Base-by-base conservation (phyloP, 2,797 vertebrate genomes). In the Lemur catta region DNA sequence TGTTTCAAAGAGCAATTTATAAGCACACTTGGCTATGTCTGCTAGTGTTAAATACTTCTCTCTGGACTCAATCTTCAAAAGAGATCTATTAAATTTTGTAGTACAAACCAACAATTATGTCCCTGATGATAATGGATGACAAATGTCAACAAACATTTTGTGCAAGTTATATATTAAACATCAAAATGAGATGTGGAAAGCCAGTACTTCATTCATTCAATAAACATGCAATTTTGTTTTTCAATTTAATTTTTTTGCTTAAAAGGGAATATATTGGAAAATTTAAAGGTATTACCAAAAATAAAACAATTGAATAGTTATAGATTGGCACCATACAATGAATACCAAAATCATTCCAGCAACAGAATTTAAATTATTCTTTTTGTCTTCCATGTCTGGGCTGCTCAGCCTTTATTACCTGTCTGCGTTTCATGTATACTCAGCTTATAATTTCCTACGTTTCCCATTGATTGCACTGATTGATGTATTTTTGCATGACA, bases 171-270 rank as follows among this genome's bases (percentile, higher is more conserved):
- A 69, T 4, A 61, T 72, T 69, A 12, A 81, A 86, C 28, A 78
- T 71, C 33, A 78, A 93, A 95, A 82, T 82, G 48, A 76, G 43
- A 48, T 57, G 86, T 38, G 22, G 11, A 55, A 95, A 92, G 43
- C 48, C n/a, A 85, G 33, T n/a, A 57, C 9, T 63, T 43, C 43
- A 28, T 92, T 86, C 33, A 24, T 72, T 92, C 28, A 85, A 41
- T 28, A 50, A 82, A 48, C 15, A 55, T 43, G 43, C 2, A 43
- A 33, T 82, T 79, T 82, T 57, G 13, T 55, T 79, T 84, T 81
- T 86, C 2, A 20, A 15, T 67, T 75, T 65, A 65, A 84, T 43
- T 80, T 92, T 91, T 94, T 93, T 84, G 33, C n/a, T 71, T 94
- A 72, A 61, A 50, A 78, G 1, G 17, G 14, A 78, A 17, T 55